Base-by-base conservation (phyloP, 2,888 invertebrate genomes). In the Tupiocoris notatus region DNA sequence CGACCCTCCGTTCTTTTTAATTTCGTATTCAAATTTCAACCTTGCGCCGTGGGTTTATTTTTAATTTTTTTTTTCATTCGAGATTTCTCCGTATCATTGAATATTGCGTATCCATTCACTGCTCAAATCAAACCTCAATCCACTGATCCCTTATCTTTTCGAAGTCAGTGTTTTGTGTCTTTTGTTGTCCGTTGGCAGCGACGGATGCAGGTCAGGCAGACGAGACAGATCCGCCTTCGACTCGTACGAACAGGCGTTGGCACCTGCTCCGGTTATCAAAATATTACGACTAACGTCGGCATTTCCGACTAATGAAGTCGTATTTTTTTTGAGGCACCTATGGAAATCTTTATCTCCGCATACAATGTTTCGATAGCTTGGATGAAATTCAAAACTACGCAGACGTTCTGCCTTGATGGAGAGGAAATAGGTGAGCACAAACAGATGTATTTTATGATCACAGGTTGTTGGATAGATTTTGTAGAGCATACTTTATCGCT, bases 1-100 rank as follows among this genome's bases (percentile, higher is more conserved):
- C 39, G 20, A 23, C 18, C 65, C 1, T 1, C 64, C 16, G 25
- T 25, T 63, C 22, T 23, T 64, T 64, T 25, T 25, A 24, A 65
- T 65, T 65, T 18, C 39, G 39, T 65, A 65, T 65, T 65, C 65
- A 65, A 65, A 65, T 65, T 65, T 39, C 65, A 18, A 25, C 39
- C 65, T 65, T 18, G 64, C 39, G 20, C 39, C n/a, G 7, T 39
- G 20, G 17, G 20, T 39, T 65, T 65, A 25, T 65, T 65, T 65
- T 25, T 65, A 65, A n/a, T n/a, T n/a, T n/a, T 65, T 65, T 16
- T 65, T 65, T 17, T 65, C 20, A 17, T 18, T 39, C 20, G 9
- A 12, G 2, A 17, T 63, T 65, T 65, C 9, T 9, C 39, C 39
- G 21, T 20, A 39, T 65, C 39, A 65, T 65, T 65, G 65, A 24